Conservation (phyloP, 2,797 vertebrate genomes). For the Pangasius krempfi region DNA sequence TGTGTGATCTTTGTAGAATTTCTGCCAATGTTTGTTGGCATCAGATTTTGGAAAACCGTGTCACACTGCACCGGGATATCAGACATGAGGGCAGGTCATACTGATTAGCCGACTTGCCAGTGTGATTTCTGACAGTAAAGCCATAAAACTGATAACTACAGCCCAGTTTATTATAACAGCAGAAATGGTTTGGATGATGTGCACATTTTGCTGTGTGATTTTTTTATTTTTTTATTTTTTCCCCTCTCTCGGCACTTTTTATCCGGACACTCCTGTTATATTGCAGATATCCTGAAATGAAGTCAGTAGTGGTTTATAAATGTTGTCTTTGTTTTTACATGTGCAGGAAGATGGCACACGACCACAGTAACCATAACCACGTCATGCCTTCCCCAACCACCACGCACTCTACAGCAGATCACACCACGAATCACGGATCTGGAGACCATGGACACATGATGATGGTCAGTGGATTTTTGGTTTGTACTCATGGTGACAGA, state of each 20-base stretch:
- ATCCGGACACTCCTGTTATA: background rate
- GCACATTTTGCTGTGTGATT: background rate
- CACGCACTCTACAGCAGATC: slow-evolving; percentile 24
- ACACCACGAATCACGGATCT: slow-evolving; percentile 17
- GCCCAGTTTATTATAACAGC: background rate
- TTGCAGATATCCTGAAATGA: background rate
- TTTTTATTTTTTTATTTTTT: too few relatives aligned
- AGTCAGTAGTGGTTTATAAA: background rate
- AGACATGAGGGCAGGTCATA: background rate
- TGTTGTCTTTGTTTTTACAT: background rate
- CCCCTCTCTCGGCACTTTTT: background rate
- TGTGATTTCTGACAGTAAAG: background rate
- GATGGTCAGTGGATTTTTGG: slow-evolving; percentile 53
- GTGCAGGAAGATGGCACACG: slow-evolving; percentile 42
- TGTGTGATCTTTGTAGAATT: background rate
- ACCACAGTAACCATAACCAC: slow-evolving; percentile 38
- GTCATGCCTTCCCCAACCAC: slow-evolving; percentile 26
- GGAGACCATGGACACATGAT: slow-evolving; percentile 50
- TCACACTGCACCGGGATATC: background rate
- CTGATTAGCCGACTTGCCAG: background rate
- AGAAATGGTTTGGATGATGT: background rate
- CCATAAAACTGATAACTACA: background rate
- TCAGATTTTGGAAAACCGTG: background rate
- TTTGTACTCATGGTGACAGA: background rate
- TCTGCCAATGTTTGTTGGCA: background rate